Evolutionary conservation across 64 coral and sea anemone genomes (phyloP).

Genomic region (Astreopora myriophthalma): DNA sequence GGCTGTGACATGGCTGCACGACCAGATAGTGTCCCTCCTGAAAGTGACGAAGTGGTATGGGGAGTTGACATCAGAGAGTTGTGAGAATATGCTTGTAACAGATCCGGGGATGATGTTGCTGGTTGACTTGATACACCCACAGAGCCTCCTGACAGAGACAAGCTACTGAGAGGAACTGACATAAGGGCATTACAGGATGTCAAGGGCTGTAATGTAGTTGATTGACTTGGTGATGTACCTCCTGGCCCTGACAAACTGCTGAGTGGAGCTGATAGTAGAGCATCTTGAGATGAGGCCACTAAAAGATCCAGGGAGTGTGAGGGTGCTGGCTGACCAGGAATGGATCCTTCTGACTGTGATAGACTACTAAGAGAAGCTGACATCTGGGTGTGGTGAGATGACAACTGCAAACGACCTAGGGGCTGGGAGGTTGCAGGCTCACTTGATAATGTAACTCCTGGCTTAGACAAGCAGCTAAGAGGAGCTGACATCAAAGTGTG

Average conservation of each 20-base stretch:
- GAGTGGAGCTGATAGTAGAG: not conserved
- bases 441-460: not conserved
- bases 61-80: not conserved
- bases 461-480: not conserved
- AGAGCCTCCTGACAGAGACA: not conserved
- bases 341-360: not conserved
- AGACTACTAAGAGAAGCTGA: slow-evolving; percentile 26
- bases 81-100: not conserved
- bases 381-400: not conserved
- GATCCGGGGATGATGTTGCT: not conserved
- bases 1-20: not conserved
- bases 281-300: not conserved
- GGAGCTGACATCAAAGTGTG: slow-evolving; percentile 10
- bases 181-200: not conserved
- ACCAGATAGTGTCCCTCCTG: not conserved
- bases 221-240: not conserved
- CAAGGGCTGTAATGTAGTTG: not conserved
- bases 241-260: not conserved
- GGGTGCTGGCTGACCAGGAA: not conserved
- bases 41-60: not conserved
- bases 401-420: not conserved
- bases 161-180: slow-evolving; percentile 51
- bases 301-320: not conserved
- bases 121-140: not conserved
- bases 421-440: not conserved